phyloP scores from a whole-genome alignment of 2,888 invertebrate genomes.

The Gryllus longicercus region DNA sequence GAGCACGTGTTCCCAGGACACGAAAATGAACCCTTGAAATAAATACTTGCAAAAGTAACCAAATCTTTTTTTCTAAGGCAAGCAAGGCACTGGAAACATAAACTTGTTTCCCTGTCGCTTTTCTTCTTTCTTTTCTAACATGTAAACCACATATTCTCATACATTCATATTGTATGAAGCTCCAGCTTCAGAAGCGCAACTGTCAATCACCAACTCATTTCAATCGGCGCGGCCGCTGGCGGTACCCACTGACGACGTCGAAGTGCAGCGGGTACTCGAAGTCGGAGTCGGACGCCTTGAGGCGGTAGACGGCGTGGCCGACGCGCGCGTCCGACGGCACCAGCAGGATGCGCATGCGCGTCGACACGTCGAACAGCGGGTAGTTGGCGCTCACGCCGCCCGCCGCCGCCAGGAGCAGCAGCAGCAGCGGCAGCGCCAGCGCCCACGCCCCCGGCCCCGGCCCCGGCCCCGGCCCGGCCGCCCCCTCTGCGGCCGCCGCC shows the following conservation, averaged over 20 bases:
- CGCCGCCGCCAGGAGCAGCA: constrained; percentile 22
- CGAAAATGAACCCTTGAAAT: no score
- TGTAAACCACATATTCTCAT: no score
- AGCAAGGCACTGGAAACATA: no score
- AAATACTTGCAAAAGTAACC: no score
- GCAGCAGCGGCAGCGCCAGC: neutral
- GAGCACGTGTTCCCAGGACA: no score
- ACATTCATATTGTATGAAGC: no score
- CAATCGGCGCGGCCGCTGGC: no score
- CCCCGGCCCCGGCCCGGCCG: neutral
- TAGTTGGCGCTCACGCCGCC: constrained; percentile 51
- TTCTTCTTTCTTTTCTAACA: no score
- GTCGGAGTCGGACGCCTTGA: constrained; percentile 82
- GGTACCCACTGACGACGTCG: constrained; percentile 46
- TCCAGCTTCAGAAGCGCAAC: no score
- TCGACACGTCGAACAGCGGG: constrained; percentile 80
- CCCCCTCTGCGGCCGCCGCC: neutral
- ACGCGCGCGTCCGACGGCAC: constrained; percentile 80
- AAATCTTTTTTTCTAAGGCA: no score
- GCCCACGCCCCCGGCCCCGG: neutral
- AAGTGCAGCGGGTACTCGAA: constrained; percentile 83
- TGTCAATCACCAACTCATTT: no score
- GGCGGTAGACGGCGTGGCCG: constrained; percentile 80
- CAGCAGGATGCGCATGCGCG: constrained; percentile 75
- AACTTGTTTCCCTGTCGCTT: no score